phyloP scores from a whole-genome alignment of 2,797 vertebrate genomes.

The Tinamus major region DNA sequence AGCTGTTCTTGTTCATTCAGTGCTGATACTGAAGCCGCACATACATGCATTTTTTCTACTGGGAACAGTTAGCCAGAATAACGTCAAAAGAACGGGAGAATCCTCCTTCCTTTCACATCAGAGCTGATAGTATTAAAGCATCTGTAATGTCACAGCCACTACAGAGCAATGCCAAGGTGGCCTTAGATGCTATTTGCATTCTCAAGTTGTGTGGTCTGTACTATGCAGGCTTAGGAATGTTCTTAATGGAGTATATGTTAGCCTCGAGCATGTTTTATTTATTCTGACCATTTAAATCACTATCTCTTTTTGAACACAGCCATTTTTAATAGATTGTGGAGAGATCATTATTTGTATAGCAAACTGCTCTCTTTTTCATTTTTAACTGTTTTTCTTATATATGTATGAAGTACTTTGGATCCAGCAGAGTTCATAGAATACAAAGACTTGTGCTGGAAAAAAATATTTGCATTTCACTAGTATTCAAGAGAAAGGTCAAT shows the following conservation, averaged over 20 bases:
- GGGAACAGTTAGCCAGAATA: neutral
- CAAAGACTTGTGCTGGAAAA: constrained; percentile 73
- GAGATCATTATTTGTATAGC: constrained; percentile 48
- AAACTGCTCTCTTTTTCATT: neutral
- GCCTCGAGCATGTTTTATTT: neutral
- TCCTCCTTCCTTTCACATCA: neutral
- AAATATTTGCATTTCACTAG: constrained; percentile 63
- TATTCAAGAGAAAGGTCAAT: constrained; percentile 65
- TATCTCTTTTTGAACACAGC: constrained; percentile 26
- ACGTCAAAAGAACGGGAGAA: neutral
- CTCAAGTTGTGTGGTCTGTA: constrained; percentile 28
- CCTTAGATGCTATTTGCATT: neutral
- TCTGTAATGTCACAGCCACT: constrained; percentile 11
- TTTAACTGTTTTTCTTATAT: constrained; percentile 49
- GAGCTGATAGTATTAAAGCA: neutral
- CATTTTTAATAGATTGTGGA: neutral
- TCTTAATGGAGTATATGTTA: neutral
- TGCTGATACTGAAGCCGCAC: neutral
- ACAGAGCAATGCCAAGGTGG: neutral
- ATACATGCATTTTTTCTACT: neutral
- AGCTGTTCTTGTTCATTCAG: neutral
- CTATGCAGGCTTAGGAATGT: constrained; percentile 40
- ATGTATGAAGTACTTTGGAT: constrained; percentile 65
- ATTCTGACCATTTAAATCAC: neutral
- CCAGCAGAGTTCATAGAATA: constrained; percentile 68